phyloP scores from a whole-genome alignment of 2,797 vertebrate species.

The Crenichthys baileyi region DNA sequence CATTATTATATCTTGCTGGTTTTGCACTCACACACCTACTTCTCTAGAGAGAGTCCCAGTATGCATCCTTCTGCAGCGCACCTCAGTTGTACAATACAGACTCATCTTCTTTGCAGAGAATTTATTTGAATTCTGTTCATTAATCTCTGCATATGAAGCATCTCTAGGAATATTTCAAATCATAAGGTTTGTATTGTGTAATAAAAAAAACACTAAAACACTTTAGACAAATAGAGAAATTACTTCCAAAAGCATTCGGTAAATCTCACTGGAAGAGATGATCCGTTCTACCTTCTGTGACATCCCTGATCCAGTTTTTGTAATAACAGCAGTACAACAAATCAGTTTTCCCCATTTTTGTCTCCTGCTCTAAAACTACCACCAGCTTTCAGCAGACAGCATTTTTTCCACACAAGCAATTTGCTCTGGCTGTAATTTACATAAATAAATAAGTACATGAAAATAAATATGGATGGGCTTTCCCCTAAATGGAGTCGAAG shows the following conservation, averaged over 20 bases:
- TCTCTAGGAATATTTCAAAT: not conserved
- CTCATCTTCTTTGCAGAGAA: not conserved
- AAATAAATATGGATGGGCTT: not conserved
- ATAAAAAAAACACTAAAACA: too few species aligned
- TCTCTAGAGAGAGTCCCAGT: too few species aligned
- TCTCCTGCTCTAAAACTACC: not conserved
- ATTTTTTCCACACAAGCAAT: not conserved
- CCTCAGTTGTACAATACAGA: not conserved
- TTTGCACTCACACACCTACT: too few species aligned
- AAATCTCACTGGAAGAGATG: not conserved
- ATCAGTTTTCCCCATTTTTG: not conserved
- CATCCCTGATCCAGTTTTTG: too few species aligned
- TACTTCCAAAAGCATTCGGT: not conserved
- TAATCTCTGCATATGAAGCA: not conserved
- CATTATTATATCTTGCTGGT: too few species aligned
- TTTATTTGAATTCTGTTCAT: not conserved
- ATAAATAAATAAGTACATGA: not conserved
- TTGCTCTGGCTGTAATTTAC: not conserved
- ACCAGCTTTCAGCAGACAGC: not conserved
- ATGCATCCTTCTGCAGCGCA: not conserved
- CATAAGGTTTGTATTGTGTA: not conserved
- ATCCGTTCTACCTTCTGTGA: too few species aligned
- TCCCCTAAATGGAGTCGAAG: too few species aligned
- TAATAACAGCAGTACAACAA: not conserved
- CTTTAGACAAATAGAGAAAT: too few species aligned